These are phyloP conservation scores for Lasius platythorax DNA, from an alignment of 2,888 invertebrate species.

Conservation along the genomic window DNA sequence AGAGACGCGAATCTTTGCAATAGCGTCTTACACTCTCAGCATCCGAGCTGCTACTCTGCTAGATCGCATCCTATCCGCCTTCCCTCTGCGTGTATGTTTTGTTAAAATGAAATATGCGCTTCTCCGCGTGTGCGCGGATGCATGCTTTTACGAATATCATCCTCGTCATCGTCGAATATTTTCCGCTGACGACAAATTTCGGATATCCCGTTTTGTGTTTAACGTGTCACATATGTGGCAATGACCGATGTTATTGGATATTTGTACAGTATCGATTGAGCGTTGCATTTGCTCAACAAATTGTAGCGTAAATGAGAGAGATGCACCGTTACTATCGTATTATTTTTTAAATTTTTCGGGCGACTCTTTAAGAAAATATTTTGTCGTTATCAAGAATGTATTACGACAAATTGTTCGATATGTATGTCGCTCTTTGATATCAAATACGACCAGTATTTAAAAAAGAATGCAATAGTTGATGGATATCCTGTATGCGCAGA, in stretches of 20 bases:
- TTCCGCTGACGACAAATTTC: slow-evolving; percentile 33
- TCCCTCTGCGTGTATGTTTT: slow-evolving; percentile 13
- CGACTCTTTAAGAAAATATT: not conserved
- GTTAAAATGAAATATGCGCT: slow-evolving; percentile 38
- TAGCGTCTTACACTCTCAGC: slow-evolving; percentile 39
- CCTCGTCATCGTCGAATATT: slow-evolving; percentile 32
- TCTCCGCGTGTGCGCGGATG: not conserved
- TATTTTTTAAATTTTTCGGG: not conserved
- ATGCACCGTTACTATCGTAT: not conserved
- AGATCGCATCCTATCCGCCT: not conserved
- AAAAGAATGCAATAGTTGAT: not conserved
- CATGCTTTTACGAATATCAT: slow-evolving; percentile 24
- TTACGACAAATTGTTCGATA: not conserved
- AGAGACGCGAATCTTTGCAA: slow-evolving; percentile 34
- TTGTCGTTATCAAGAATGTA: not conserved
- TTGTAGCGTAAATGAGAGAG: slow-evolving; percentile 5
- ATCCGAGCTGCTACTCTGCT: slow-evolving; percentile 15
- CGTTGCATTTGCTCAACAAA: slow-evolving; percentile 28
- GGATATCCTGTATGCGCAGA: not conserved
- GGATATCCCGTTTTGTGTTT: slow-evolving; percentile 20
- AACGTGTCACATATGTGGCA: not conserved
- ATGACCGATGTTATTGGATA: slow-evolving; percentile 25
- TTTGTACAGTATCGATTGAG: slow-evolving; percentile 32
- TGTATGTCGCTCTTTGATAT: not conserved
- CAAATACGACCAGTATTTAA: not conserved